These are phyloP conservation scores for Corbicula japonica DNA, from an alignment of 2,888 invertebrate species.

Conservation along the genomic window DNA sequence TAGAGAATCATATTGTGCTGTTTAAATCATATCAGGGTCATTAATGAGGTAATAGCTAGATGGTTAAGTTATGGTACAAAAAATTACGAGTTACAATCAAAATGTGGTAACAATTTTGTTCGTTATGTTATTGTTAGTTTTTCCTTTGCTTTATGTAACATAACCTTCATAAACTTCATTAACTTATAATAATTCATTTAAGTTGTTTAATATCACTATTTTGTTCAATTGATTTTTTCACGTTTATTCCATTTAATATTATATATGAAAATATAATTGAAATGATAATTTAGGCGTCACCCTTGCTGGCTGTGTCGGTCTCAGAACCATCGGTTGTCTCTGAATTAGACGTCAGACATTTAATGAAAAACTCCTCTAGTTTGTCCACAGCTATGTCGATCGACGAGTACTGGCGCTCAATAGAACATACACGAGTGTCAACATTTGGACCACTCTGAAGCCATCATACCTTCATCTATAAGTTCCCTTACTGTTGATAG, in stretches of 20 bases:
- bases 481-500: not conserved
- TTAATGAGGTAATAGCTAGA: no score
- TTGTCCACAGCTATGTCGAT: not conserved
- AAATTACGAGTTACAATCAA: no score
- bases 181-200: not conserved
- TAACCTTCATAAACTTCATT: not conserved
- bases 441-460: not conserved
- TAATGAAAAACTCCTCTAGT: not conserved
- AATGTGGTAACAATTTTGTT: no score
- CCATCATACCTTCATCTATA: not conserved
- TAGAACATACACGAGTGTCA: not conserved
- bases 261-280: not conserved
- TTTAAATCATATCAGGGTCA: no score
- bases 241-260: not conserved
- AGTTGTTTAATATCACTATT: not conserved
- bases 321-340: constrained; percentile 4
- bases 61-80: no score
- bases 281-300: not conserved
- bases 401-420: not conserved
- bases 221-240: not conserved
- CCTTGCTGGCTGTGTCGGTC: not conserved
- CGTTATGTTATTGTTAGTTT: not conserved
- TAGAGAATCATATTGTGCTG: no score
- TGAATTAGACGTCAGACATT: not conserved
- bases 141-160: not conserved